A percentile compares a stretch with the other conserved stretches of the same genome.
phyloP scores from a whole-genome alignment of 1,140 invertebrate species.

The Drosophila arizonae region DNA sequence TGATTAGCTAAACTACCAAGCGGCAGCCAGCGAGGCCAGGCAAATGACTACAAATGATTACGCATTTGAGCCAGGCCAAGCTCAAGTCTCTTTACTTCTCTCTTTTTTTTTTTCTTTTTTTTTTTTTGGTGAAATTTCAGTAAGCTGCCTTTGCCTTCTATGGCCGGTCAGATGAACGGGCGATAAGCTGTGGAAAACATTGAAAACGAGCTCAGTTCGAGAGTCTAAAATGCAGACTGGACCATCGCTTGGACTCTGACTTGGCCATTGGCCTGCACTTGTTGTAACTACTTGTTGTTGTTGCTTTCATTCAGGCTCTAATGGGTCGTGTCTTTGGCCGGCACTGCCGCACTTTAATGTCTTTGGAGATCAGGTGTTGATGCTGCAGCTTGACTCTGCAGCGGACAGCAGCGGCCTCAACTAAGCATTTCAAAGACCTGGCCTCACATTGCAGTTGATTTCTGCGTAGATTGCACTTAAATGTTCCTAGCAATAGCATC shows the following conservation, averaged over 20 bases:
- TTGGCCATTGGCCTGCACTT: constrained; percentile 63
- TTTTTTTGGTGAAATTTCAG: constrained; percentile 57
- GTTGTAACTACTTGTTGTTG: constrained; percentile 47
- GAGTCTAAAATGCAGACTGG: constrained; percentile 53
- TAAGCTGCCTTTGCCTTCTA: constrained; percentile 40
- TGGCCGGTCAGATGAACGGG: constrained; percentile 45
- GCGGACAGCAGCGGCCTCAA: constrained; percentile 17
- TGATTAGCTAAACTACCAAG: constrained; percentile 70
- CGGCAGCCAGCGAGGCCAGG: constrained; percentile 42
- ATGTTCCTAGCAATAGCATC: constrained; percentile 64
- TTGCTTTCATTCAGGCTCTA: constrained; percentile 44
- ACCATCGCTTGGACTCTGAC: constrained; percentile 30
- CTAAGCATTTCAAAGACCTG: constrained; percentile 31
- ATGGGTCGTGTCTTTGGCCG: constrained; percentile 47
- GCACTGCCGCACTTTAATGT: constrained; percentile 59
- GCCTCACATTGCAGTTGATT: constrained; percentile 63
- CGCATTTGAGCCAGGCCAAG: constrained; percentile 52
- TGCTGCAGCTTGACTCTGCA: constrained; percentile 34
- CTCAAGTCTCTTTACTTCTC: not conserved
- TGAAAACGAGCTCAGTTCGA: constrained; percentile 70
- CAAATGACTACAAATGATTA: constrained; percentile 75
- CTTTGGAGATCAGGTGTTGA: constrained; percentile 75
- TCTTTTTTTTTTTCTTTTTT: constrained; percentile 12
- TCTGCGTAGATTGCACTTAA: constrained; percentile 73
- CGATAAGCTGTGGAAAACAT: constrained; percentile 51